Evolutionary conservation across 2,888 invertebrate species (phyloP), one percentile per base, ranked within the genome.

Genomic region (Sinotaia quadrata): DNA sequence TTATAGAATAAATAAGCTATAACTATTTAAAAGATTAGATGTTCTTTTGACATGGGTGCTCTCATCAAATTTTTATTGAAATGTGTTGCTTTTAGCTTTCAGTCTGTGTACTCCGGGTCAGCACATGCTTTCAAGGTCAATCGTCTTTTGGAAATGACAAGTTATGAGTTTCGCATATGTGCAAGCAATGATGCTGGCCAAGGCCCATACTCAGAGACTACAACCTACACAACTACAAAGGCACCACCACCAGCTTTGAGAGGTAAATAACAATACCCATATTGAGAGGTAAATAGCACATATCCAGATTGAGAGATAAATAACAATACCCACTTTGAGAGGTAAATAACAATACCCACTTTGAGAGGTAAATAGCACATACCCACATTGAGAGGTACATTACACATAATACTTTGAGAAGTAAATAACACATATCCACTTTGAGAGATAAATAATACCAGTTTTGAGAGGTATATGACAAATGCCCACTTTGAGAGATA

Each of bases 111-210:
- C 89, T 92, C 93, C 73, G 95, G 96, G 69, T 92, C 93, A 51
- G 92, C 92, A 78, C 92, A 92, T 80, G 92, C 92, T 75, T 94
- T 93, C 90, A 95, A 95, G 89, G 93, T 95, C 74, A 94, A 93
- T 87, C 93, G 94, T 86, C 89, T 96, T 80, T 92, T 92, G 81
- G 97, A 97, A 89, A 91, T 93, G 80, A 94, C 93, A 18, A 89
- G 91, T 68, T 96, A 96, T 89, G 91, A 91, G 84, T 95, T 97
- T 91, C 92, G 95, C 80, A 94, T 97, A 83, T 93, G 93, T 79
- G 95, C 95, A 60, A 92, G 93, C 78, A 95, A 94, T 86, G 94
- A 94, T 87, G 95, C 94, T 69, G 96, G 95, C 15, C 92, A 93
- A 79, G 96, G 96, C 24, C 92, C 92, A 41, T 95, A 92, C 90